Conservation (phyloP, 2,113 vertebrate genomes). For the Stigmatopora nigra region DNA sequence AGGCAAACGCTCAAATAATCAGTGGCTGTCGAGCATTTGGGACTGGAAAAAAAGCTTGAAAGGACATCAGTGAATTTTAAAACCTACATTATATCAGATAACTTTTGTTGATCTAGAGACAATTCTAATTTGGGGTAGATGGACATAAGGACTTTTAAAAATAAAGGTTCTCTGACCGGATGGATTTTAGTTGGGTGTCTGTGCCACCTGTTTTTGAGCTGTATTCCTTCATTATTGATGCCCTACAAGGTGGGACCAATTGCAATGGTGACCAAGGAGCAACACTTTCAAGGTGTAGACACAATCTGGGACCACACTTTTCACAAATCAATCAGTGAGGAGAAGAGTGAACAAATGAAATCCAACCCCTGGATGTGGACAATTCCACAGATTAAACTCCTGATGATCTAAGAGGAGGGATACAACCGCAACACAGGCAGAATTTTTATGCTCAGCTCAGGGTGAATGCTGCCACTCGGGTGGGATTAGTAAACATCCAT, state of each 20-base stretch:
- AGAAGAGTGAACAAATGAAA: constrained; percentile 29
- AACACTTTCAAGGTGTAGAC: constrained; percentile 14
- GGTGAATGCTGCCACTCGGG: constrained; percentile 9
- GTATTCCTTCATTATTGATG: not conserved
- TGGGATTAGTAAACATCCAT: constrained; percentile 15
- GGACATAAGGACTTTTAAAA: not conserved
- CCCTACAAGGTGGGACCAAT: not conserved
- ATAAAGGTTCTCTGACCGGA: not conserved
- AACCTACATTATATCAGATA: too few relatives aligned
- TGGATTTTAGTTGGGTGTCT: not conserved
- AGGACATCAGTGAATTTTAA: too few relatives aligned
- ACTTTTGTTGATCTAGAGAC: too few relatives aligned
- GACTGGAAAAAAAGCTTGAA: too few relatives aligned
- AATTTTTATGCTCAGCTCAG: constrained; percentile 22
- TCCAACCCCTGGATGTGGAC: constrained; percentile 4
- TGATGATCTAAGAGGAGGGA: constrained; percentile 18
- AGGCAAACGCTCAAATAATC: too few relatives aligned
- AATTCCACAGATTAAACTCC: constrained; percentile 18
- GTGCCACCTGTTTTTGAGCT: not conserved
- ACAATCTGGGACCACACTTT: constrained; percentile 7
- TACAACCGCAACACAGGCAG: constrained; percentile 1
- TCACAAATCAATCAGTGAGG: constrained; percentile 38
- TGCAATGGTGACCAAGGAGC: constrained; percentile 9
- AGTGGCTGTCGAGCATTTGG: too few relatives aligned
- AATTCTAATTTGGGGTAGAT: too few relatives aligned